Evolutionary conservation across 2,797 vertebrate species (phyloP), one percentile per base, ranked within the genome.

Genomic region (Margarornis squamiger): DNA sequence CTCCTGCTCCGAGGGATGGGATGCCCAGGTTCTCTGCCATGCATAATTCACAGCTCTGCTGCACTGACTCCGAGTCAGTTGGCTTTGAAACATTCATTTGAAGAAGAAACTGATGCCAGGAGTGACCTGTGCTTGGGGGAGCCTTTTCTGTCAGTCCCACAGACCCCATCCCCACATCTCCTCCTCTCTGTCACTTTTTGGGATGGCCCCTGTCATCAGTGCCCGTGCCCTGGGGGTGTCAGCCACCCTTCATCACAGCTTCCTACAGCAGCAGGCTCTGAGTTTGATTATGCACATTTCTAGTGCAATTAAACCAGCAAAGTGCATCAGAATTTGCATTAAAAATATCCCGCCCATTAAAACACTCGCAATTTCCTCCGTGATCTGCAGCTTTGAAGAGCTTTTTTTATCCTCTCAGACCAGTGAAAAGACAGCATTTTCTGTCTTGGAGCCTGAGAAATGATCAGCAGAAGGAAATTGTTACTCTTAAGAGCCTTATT

Each of bases 401-500:
- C 6, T 45, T n/a, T 45, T 46, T 58, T 61, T 45, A 20, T 17
- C 20, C 29, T 32, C 16, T 45, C 43, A 65, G 24, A 23, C 36
- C 16, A 6, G 55, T 24, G 32, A 48, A 72, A 81, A 86, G 49
- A 16, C 15, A 61, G 23, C 6, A 10, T 63, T 90, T 88, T 36
- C 36, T 51, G 16, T 85, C 55, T 66, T 34, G 26, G 30, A 84
- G 52, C 66, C 84, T 39, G 65, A 76, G 67, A 92, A 93, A 62
- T 34, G 61, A 76, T 74, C 75, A 92, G 48, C 39, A 68, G 55
- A 86, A 90, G 72, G 65, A 74, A 85, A 84, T 61, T 70, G 68
- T 75, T 78, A 45, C 66, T 86, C 45, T 75, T 90, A 95, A 93
- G 45, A 94, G 59, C 70, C 52, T 95, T 88, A 88, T 84, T 93